These are phyloP conservation scores for Hymenochirus boettgeri DNA, from an alignment of 2,113 vertebrate genomes.

Conservation along the genomic window DNA sequence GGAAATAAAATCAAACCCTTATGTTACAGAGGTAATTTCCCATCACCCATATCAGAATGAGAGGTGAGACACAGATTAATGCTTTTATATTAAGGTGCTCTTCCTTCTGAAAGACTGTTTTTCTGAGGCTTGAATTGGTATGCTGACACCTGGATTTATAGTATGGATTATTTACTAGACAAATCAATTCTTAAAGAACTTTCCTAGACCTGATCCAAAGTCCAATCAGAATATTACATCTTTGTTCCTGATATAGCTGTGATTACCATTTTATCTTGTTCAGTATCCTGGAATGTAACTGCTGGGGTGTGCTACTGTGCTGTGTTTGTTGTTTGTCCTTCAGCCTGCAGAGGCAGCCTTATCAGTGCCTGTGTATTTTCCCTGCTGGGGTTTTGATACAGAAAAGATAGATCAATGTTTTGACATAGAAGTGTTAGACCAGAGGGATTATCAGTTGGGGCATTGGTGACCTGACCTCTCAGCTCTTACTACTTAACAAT, in stretches of 20 bases:
- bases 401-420: slow-evolving; percentile 93
- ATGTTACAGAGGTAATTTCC: too few relatives aligned
- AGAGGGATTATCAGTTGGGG: slow-evolving; percentile 76
- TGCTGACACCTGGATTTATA: too few relatives aligned
- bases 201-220: slow-evolving; percentile 1
- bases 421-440: slow-evolving; percentile 95
- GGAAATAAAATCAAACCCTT: too few relatives aligned
- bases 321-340: slow-evolving; percentile 25
- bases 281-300: slow-evolving; percentile 15
- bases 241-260: not conserved
- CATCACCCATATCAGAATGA: too few relatives aligned
- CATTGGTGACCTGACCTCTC: slow-evolving; percentile 78
- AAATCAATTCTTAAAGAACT: too few relatives aligned
- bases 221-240: not conserved
- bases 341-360: slow-evolving; percentile 74
- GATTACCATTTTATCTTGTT: not conserved
- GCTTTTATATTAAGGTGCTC: too few relatives aligned
- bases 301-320: slow-evolving; percentile 36
- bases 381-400: slow-evolving; percentile 92
- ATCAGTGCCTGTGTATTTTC: slow-evolving; percentile 87
- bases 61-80: too few relatives aligned
- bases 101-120: too few relatives aligned
- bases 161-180: too few relatives aligned
- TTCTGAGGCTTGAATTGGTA: too few relatives aligned
- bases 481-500: slow-evolving; percentile 41